Evolutionary conservation across 37 sponge, comb jelly and placozoan genomes (phyloP), one percentile per base, ranked within the genome.

Genomic region (Tethya wilhelma): DNA sequence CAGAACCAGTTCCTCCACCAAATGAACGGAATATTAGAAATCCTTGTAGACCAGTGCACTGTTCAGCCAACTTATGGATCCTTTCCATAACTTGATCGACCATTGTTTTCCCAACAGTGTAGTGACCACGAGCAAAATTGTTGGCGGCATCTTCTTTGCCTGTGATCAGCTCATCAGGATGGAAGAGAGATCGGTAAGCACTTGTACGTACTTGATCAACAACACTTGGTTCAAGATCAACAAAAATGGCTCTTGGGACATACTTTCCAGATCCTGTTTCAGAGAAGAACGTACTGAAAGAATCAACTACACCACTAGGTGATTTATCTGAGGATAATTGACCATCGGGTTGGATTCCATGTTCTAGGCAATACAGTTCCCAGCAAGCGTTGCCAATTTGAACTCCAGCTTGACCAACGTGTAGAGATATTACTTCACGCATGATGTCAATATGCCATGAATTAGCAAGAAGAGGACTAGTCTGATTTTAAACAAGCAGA

Each of bases 121-220:
- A 97, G 88, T 94, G 94, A 4, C 97, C 97, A 49, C 97, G 97
- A 66, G 97, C 94, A 71, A 94, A 97, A 86, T 97, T 97, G 84
- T 97, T 97, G 60, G 97, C 97, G 20, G 97, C 97, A 89, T 94
- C 97, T 89, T 94, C 97, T 70, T 97, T 97, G 45, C 97, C 97
- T 26, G 90, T 90, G 72, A 97, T 91, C 59, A 97, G 93, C 67
- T 94, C 94, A 56, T 97, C 97, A 12, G 97, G 97, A 63, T 96
- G 97, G 77, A 93, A 96, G 56, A 96, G 91, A 55, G 88, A 90
- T 22, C 97, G 74, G 79, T 96, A 96, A 41, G 91, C 77, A 19
- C 97, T 94, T 1, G 94, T 96, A 2, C 97, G 85, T 8, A 96
- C 86, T 49, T 93, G 84, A 65, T 88, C 94, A 23, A 95, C 77